These are phyloP conservation scores for Rhynchomys soricoides DNA, from an alignment of 2,113 vertebrate genomes.

Conservation along the genomic window DNA sequence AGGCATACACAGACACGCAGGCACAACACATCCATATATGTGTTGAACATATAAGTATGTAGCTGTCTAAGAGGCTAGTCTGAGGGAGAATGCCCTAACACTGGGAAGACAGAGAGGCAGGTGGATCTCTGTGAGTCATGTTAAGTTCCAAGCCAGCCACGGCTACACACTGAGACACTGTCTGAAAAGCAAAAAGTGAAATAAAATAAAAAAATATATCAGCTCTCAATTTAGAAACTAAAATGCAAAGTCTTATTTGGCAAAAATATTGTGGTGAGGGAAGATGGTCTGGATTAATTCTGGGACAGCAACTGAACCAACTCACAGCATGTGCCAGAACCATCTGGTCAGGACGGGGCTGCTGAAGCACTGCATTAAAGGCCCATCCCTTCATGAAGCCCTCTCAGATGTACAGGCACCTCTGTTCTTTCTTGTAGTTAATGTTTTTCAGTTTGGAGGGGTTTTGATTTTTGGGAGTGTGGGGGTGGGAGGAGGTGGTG, in stretches of 20 bases:
- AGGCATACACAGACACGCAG: neutral
- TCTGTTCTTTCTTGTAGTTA: neutral
- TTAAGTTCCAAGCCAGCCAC: neutral
- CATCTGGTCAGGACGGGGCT: neutral
- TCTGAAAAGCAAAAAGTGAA: neutral
- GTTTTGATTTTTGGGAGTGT: too few species aligned
- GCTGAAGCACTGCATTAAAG: neutral
- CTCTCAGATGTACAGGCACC: neutral
- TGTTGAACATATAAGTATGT: neutral
- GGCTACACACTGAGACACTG: neutral
- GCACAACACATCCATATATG: neutral
- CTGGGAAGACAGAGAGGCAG: neutral
- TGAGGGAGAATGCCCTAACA: neutral
- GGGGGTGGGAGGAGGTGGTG: too few species aligned
- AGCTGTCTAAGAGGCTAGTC: neutral
- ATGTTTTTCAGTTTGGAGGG: neutral
- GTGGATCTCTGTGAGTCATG: neutral
- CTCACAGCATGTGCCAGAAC: neutral
- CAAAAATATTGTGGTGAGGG: neutral
- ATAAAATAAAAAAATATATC: too few species aligned
- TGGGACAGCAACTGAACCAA: neutral
- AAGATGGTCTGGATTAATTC: neutral
- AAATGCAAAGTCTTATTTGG: neutral
- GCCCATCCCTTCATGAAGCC: neutral
- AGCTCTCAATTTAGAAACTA: conserved; percentile 16